Base-by-base conservation (phyloP, 1,140 invertebrate species). In the Dendroctonus valens region DNA sequence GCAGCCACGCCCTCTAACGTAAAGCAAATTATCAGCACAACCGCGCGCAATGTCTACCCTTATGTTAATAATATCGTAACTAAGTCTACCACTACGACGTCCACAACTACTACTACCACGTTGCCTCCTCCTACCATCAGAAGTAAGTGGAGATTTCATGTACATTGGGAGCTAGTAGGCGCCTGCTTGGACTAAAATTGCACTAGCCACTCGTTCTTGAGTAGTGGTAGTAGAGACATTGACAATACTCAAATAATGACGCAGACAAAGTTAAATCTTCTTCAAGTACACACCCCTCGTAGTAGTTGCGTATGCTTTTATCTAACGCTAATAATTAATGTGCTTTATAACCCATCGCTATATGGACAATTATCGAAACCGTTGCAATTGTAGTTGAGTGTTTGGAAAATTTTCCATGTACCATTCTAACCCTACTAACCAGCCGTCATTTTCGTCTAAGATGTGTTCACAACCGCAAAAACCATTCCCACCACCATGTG, bases 401-500 rank as follows among this genome's bases (percentile, higher is more conserved):
- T n/a, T n/a, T n/a, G n/a, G n/a, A n/a, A n/a, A n/a, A 26, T 8
- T n/a, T n/a, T 52, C 11, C 50, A n/a, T n/a, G 50, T 26, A 15
- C 7, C 9, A n/a, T 52, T 8, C 50, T 52, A 8, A 52, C 12
- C 12, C 3, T 66, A 59, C 42, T 59, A 59, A 59, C 57, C 41
- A 26, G 49, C 42, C 11, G 11, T 48, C 12, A 46, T 40, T 59
- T 50, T 42, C 37, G 12, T 59, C 26, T 9, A 61, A 48, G 67
- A 64, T 65, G 68, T 72, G 67, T 69, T 69, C 70, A 70, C 70
- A 52, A 70, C 67, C 53, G 59, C 59, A 40, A 68, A 66, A 67
- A 69, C 49, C n/a, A 54, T 60, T 12, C 67, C 67, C 9, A 53
- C 74, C 11, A 78, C 78, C 7, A 38, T 80, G 15, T 77, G 60